Conservation (phyloP, 2,113 vertebrate genomes). For the Ammodytes dubius region DNA sequence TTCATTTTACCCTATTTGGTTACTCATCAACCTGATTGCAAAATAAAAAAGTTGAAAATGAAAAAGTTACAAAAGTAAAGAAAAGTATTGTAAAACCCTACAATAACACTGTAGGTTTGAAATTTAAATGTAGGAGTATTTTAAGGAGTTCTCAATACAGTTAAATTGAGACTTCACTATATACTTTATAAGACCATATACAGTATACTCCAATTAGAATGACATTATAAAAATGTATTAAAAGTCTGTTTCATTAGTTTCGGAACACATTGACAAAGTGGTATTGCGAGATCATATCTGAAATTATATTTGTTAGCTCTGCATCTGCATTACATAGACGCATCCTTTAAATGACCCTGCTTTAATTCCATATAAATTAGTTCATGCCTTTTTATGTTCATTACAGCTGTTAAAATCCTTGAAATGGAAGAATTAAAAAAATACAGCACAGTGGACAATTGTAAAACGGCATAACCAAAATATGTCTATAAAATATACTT, state of each 20-base stretch:
- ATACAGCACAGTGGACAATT: neutral
- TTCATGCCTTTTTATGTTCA: too few species aligned
- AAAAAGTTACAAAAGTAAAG: too few species aligned
- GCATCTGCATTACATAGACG: too few species aligned
- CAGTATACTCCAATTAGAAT: neutral
- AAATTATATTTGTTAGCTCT: neutral
- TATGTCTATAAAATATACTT: neutral
- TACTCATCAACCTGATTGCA: too few species aligned
- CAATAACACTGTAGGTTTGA: too few species aligned
- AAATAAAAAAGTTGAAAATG: too few species aligned
- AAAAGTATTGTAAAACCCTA: too few species aligned
- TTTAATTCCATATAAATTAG: neutral
- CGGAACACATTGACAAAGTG: neutral
- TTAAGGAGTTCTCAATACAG: too few species aligned
- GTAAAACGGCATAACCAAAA: neutral
- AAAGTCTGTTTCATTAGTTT: neutral
- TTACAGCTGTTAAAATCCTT: constrained; percentile 2
- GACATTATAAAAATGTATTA: neutral
- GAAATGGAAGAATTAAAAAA: neutral
- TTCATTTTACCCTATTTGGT: too few species aligned
- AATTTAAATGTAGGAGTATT: too few species aligned
- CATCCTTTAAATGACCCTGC: neutral
- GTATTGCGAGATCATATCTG: neutral
- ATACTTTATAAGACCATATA: neutral
- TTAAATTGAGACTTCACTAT: neutral